Conservation (phyloP, 2,113 vertebrate species). For the Chiloscyllium plagiosum region DNA sequence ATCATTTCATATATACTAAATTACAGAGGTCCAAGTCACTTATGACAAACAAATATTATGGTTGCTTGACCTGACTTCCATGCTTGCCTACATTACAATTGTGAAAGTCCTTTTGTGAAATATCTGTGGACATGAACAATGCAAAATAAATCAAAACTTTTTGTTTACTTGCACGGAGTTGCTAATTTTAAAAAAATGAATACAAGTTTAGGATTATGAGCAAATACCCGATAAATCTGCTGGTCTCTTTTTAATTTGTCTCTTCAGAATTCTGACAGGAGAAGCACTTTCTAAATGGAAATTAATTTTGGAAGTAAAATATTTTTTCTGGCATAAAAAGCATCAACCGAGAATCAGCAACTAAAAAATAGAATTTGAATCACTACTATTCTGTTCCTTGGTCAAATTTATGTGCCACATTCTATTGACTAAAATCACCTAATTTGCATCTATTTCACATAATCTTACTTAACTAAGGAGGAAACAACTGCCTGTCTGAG, state of each 20-base stretch:
- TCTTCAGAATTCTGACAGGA: neutral
- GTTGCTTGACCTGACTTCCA: too few species aligned
- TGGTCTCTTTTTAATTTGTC: neutral
- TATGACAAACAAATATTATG: too few species aligned
- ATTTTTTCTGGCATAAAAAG: neutral
- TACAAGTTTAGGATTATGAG: neutral
- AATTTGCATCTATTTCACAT: neutral
- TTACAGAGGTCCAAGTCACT: neutral
- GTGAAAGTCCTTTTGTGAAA: neutral
- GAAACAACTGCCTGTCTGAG: neutral
- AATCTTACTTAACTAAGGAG: neutral
- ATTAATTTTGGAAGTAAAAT: neutral
- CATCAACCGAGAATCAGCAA: neutral
- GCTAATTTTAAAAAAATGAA: neutral
- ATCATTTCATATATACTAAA: neutral
- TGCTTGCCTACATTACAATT: too few species aligned
- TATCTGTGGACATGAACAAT: too few species aligned
- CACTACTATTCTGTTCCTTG: neutral
- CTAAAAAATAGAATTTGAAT: neutral
- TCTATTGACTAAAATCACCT: neutral
- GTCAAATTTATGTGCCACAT: neutral
- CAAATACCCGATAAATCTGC: neutral
- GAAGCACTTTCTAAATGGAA: neutral
- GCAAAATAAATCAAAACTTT: neutral
- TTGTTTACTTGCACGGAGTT: neutral